A percentile compares a stretch with the other conserved stretches of the same genome.
Evolutionary conservation across 2,113 vertebrate species (phyloP).

Genomic region (Gallinago paraguaiae): DNA sequence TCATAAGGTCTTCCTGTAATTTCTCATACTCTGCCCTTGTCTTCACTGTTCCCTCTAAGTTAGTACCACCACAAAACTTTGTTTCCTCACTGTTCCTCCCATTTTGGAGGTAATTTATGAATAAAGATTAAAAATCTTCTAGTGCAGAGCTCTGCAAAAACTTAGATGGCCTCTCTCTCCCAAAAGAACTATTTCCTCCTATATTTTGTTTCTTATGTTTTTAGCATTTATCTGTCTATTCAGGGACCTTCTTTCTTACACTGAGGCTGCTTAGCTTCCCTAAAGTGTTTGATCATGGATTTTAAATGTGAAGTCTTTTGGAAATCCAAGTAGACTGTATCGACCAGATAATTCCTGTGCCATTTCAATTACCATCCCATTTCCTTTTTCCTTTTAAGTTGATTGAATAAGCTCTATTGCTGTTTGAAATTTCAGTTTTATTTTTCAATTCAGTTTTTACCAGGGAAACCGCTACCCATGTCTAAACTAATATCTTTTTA

Average conservation of each 20-base stretch:
- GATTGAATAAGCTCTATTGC: neutral
- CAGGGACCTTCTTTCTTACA: neutral
- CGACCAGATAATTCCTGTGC: neutral
- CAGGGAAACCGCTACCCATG: accelerated
- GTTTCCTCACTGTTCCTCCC: neutral
- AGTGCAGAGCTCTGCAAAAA: neutral
- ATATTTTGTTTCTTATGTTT: neutral
- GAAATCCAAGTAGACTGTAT: neutral
- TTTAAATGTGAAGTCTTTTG: neutral
- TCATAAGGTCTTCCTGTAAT: neutral
- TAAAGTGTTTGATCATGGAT: neutral
- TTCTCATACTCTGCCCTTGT: neutral
- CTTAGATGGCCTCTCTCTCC: neutral
- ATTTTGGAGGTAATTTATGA: neutral
- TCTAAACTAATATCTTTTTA: neutral
- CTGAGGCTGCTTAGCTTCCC: neutral
- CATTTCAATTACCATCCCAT: conserved; percentile 15
- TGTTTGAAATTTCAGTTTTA: neutral
- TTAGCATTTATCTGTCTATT: neutral
- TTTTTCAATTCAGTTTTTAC: neutral
- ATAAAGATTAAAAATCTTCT: neutral
- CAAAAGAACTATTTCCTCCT: neutral
- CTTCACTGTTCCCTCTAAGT: neutral
- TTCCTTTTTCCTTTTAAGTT: conserved; percentile 7
- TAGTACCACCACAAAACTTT: neutral